These are phyloP conservation scores for Heterohyrax brucei DNA, from an alignment of 2,797 vertebrate species.

Conservation along the genomic window DNA sequence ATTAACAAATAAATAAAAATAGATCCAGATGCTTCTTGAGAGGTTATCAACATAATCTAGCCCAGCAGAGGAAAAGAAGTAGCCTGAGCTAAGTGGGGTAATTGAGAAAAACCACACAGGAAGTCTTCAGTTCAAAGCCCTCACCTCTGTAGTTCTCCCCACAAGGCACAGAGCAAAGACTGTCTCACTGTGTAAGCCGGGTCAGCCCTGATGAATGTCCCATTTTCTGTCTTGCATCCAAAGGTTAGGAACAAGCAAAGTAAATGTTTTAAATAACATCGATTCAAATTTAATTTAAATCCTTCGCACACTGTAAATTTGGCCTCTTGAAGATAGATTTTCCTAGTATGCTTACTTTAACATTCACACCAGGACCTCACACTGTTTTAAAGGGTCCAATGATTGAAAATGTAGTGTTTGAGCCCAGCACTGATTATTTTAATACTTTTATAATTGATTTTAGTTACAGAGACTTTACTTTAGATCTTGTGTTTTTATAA, in stretches of 20 bases:
- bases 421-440: background rate
- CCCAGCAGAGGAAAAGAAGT: background rate
- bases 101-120: conserved; percentile 66
- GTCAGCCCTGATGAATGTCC: background rate
- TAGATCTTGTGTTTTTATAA: background rate
- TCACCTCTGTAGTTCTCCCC: background rate
- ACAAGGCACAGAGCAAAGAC: background rate
- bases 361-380: background rate
- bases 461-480: background rate
- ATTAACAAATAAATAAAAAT: conserved; percentile 66
- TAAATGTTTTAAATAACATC: background rate
- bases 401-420: background rate
- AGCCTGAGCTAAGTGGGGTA: background rate
- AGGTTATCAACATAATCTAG: conserved; percentile 15
- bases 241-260: background rate
- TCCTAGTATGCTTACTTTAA: background rate
- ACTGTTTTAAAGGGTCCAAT: background rate
- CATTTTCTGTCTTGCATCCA: background rate
- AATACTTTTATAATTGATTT: background rate
- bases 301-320: background rate
- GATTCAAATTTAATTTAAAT: background rate
- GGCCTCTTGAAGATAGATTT: background rate
- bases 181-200: background rate
- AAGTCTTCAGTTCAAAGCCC: background rate
- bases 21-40: conserved; percentile 59